Conservation (phyloP, 1,140 invertebrate genomes). For the Lysiphlebus fabarum region DNA sequence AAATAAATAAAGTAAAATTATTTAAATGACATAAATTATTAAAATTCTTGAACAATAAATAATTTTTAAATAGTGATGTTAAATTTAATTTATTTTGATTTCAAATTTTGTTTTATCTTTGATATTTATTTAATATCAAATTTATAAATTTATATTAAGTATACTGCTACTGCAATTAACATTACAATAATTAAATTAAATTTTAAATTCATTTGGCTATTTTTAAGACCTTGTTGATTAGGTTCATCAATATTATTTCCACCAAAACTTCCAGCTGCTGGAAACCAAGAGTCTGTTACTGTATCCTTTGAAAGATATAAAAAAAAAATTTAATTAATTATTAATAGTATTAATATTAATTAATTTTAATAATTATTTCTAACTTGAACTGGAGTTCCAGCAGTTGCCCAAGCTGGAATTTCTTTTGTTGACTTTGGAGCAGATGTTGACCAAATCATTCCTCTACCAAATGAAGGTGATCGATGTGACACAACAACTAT, state of each 20-base stretch:
- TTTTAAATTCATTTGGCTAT: conserved; percentile 23
- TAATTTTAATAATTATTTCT: too few relatives aligned
- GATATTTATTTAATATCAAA: too few relatives aligned
- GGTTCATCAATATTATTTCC: conserved; percentile 61
- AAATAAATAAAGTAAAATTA: too few relatives aligned
- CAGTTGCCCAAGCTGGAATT: conserved; percentile 50
- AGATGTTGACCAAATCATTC: conserved; percentile 47
- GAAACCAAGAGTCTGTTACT: conserved; percentile 54
- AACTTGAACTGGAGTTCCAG: conserved; percentile 2
- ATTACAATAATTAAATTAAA: conserved; percentile 8
- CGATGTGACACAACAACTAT: conserved; percentile 35
- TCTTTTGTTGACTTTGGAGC: conserved; percentile 35
- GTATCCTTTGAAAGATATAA: conserved; percentile 29
- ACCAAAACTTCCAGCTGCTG: conserved; percentile 54
- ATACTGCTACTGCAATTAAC: not conserved
- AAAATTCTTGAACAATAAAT: too few relatives aligned
- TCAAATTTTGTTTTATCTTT: too few relatives aligned
- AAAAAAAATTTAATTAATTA: conserved; percentile 2
- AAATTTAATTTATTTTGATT: too few relatives aligned
- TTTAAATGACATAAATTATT: too few relatives aligned
- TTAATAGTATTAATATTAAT: too few relatives aligned
- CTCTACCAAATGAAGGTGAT: conserved; percentile 51
- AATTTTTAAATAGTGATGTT: too few relatives aligned
- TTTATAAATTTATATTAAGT: conserved; percentile 13
- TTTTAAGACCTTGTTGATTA: conserved; percentile 59